Evolutionary conservation across 2,888 invertebrate genomes (phyloP).

Genomic region (Lasiommata megera): DNA sequence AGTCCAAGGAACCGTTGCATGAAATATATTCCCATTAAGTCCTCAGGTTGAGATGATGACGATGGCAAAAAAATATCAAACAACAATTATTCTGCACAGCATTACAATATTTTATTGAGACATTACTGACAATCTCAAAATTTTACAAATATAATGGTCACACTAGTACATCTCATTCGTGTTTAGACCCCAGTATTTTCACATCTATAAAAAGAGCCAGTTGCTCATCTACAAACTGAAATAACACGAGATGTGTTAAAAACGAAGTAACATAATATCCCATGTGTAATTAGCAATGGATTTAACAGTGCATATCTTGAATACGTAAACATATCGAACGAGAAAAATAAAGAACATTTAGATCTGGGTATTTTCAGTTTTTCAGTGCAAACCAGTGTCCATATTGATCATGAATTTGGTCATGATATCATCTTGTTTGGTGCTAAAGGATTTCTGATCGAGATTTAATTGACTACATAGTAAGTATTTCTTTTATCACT

Average conservation of each 20-base stretch:
- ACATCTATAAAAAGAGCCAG: conserved; percentile 18
- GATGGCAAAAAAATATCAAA: no score
- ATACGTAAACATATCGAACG: conserved; percentile 2
- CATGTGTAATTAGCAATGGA: not conserved
- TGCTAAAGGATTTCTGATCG: not conserved
- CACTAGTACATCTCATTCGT: conserved; percentile 13
- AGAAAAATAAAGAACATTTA: not conserved
- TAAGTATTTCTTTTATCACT: not conserved
- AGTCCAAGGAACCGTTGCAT: no score
- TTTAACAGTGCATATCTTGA: conserved; percentile 1
- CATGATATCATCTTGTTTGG: not conserved
- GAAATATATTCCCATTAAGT: no score
- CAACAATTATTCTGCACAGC: no score
- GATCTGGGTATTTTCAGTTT: not conserved
- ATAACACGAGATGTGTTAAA: not conserved
- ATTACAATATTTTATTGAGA: no score
- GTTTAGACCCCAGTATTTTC: conserved; percentile 29
- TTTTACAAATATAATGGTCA: conserved; percentile 13
- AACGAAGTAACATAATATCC: not conserved
- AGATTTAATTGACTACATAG: not conserved
- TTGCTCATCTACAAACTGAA: conserved; percentile 2
- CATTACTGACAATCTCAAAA: not conserved
- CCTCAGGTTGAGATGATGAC: no score
- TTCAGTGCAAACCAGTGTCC: not conserved
- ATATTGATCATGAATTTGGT: not conserved